Percentiles rank a stretch among this genome's conserved stretches.
phyloP scores from a whole-genome alignment of 2,888 invertebrate species.

The Nemoura dubitans region DNA sequence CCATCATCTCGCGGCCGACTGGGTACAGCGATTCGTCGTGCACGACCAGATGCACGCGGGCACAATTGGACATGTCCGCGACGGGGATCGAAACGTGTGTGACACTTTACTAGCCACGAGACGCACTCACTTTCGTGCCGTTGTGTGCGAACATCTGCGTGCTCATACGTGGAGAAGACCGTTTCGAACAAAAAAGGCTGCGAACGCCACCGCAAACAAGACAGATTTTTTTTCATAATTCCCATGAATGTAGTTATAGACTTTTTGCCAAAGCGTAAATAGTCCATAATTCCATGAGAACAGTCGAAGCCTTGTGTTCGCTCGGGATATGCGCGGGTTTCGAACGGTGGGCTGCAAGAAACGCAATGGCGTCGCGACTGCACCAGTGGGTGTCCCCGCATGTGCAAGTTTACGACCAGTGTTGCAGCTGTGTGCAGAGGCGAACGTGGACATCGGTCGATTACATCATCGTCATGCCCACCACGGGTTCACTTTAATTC shows the following conservation, averaged over 20 bases:
- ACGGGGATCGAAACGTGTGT: too few species aligned
- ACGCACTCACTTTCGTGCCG: too few species aligned
- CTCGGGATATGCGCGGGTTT: background rate
- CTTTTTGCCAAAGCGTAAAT: background rate
- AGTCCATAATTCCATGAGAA: background rate
- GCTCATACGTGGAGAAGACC: too few species aligned
- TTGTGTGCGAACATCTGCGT: too few species aligned
- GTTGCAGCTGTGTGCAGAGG: background rate
- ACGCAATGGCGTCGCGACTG: background rate
- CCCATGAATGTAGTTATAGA: background rate
- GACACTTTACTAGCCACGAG: too few species aligned
- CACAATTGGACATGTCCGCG: too few species aligned
- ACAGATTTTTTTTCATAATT: background rate
- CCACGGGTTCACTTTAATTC: background rate
- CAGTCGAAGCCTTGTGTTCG: background rate
- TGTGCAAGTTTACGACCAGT: too few species aligned
- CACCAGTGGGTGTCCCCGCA: background rate
- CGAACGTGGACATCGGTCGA: background rate
- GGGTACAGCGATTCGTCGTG: background rate
- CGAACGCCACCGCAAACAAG: too few species aligned
- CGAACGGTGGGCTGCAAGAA: background rate
- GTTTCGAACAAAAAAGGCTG: too few species aligned
- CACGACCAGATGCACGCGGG: too few species aligned
- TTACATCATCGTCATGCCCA: background rate
- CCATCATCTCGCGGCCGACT: background rate